phyloP scores from a whole-genome alignment of 2,113 vertebrate species.

The Pterocles gutturalis region DNA sequence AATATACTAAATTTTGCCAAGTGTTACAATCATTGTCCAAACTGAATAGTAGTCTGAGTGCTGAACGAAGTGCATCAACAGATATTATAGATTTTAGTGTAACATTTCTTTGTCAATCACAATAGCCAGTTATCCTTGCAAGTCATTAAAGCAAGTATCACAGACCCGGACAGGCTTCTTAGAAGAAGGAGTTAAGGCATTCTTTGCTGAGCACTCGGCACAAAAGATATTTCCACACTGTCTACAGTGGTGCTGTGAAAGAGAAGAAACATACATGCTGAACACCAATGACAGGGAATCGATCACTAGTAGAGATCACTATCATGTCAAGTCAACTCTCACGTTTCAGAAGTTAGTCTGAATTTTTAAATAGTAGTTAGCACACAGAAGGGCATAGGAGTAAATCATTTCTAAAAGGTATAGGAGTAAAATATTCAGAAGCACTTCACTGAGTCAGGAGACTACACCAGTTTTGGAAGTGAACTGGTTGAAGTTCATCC shows the following conservation, averaged over 20 bases:
- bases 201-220: slow-evolving; percentile 91
- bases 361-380: not conserved
- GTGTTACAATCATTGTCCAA: slow-evolving; percentile 80
- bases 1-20: slow-evolving; percentile 78
- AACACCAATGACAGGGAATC: not conserved
- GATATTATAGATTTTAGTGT: slow-evolving; percentile 76
- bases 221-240: slow-evolving; percentile 99
- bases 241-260: slow-evolving; percentile 94
- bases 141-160: slow-evolving; percentile 92
- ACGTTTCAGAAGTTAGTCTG: not conserved
- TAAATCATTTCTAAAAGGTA: not conserved
- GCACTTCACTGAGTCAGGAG: not conserved
- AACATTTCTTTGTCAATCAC: slow-evolving; percentile 39
- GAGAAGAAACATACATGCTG: slow-evolving; percentile 10
- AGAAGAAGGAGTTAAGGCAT: slow-evolving; percentile 94
- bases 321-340: not conserved
- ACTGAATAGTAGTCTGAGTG: slow-evolving; percentile 79
- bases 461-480: not conserved
- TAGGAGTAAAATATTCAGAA: not conserved
- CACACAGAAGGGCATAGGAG: not conserved
- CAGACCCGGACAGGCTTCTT: slow-evolving; percentile 98
- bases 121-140: slow-evolving; percentile 86
- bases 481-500: not conserved
- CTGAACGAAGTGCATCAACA: slow-evolving; percentile 83
- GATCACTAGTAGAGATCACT: not conserved